Percentiles rank a stretch among this genome's conserved stretches.
phyloP scores from a whole-genome alignment of 2,797 vertebrate genomes.

The Triplophysa yarkandensis region DNA sequence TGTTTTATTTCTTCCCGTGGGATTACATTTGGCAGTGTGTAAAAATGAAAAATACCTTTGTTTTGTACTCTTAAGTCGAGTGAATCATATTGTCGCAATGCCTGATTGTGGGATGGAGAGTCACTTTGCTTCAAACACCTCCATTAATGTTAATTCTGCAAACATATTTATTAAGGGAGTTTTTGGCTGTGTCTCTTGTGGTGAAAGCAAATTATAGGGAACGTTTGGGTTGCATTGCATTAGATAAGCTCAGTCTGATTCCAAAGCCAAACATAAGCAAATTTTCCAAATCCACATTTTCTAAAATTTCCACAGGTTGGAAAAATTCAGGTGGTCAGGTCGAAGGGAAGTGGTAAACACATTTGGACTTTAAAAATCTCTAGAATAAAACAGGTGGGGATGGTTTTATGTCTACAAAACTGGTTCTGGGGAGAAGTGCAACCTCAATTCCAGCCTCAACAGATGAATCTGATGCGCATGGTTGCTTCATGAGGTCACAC shows the following conservation, averaged over 20 bases:
- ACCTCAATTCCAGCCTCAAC: constrained; percentile 33
- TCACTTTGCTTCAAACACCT: constrained; percentile 33
- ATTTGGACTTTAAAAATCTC: constrained; percentile 61
- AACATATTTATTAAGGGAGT: constrained; percentile 42
- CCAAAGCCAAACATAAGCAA: constrained; percentile 26
- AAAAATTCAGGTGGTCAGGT: constrained; percentile 22
- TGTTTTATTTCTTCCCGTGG: constrained; percentile 40
- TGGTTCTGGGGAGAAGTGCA: constrained; percentile 1
- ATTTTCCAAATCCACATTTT: constrained; percentile 10
- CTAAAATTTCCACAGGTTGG: constrained; percentile 4
- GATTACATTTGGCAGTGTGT: constrained; percentile 36
- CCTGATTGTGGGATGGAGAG: constrained; percentile 40
- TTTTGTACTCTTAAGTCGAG: constrained; percentile 19
- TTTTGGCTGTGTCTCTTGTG: constrained; percentile 37
- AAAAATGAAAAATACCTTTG: constrained; percentile 33
- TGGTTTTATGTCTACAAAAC: constrained; percentile 24
- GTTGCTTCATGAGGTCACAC: constrained; percentile 53
- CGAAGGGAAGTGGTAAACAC: constrained; percentile 27
- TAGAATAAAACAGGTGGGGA: constrained; percentile 56
- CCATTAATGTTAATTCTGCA: constrained; percentile 38
- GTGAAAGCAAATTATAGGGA: constrained; percentile 50
- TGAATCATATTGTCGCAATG: constrained; percentile 35
- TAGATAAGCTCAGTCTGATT: constrained; percentile 24
- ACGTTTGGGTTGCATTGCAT: constrained; percentile 31
- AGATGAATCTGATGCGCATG: constrained; percentile 52